These are phyloP conservation scores for Beroe forskalii DNA, from an alignment of 37 sponge, comb jelly and placozoan species.

Conservation along the genomic window DNA sequence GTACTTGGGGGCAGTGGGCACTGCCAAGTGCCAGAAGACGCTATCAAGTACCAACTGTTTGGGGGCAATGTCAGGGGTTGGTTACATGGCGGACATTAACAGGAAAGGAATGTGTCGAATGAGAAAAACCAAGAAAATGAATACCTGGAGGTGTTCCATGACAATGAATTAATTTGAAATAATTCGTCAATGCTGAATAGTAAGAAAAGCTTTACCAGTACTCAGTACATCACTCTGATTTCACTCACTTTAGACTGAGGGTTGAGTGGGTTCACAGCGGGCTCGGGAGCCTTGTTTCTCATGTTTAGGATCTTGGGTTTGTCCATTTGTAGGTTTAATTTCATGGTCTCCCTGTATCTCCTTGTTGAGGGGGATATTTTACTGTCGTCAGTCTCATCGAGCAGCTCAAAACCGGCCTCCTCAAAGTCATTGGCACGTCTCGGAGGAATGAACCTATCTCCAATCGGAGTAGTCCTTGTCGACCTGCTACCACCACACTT, in stretches of 20 bases:
- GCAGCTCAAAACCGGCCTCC: constrained; percentile 26
- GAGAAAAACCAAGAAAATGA: too few species aligned
- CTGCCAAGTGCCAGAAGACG: too few species aligned
- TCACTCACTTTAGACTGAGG: constrained; percentile 14
- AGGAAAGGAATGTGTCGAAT: too few species aligned
- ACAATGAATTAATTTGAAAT: too few species aligned
- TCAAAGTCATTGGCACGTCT: constrained; percentile 41
- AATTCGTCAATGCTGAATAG: too few species aligned
- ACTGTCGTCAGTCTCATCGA: background rate
- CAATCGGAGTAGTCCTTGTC: background rate
- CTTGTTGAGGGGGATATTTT: constrained; percentile 1
- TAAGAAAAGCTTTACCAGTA: too few species aligned
- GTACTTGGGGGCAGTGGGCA: too few species aligned
- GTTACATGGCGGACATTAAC: too few species aligned
- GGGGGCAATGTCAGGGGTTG: too few species aligned
- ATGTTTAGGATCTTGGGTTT: constrained; percentile 63
- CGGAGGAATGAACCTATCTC: constrained; percentile 46
- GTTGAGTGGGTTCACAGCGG: constrained; percentile 14
- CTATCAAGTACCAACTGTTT: too few species aligned
- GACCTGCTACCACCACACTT: constrained; percentile 23
- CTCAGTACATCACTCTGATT: too few species aligned
- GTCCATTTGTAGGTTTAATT: constrained; percentile 22
- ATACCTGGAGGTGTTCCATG: too few species aligned
- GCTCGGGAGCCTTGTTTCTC: constrained; percentile 33
- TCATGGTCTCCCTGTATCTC: constrained; percentile 29